Conservation (phyloP, 2,888 invertebrate species). For the Xanthorhoe spadicearia region DNA sequence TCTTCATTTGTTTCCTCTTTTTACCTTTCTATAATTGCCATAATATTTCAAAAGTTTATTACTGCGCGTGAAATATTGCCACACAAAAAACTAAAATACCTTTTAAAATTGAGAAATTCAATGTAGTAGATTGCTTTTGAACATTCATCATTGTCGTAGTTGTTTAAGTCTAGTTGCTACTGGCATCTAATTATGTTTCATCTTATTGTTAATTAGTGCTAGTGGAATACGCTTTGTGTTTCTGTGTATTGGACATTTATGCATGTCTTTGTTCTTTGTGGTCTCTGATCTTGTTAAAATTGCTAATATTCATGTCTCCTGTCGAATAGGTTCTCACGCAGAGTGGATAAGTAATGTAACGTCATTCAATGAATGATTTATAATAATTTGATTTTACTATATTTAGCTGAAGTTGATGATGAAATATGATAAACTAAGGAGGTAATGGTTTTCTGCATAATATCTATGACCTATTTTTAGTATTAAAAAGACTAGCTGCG, state of each 20-base stretch:
- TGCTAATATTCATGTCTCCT: no score
- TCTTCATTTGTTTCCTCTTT: constrained; percentile 67
- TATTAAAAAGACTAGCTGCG: no score
- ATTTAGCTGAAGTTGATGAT: no score
- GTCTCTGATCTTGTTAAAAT: not conserved
- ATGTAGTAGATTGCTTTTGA: constrained; percentile 32
- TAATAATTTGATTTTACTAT: no score
- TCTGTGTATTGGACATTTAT: constrained; percentile 17
- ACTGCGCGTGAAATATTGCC: constrained; percentile 65
- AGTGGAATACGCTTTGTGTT: constrained; percentile 16
- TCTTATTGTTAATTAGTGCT: constrained; percentile 25
- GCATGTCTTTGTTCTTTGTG: constrained; percentile 2
- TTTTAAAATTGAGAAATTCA: constrained; percentile 36
- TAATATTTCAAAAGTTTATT: constrained; percentile 72
- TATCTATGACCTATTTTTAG: no score
- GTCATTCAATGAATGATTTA: no score
- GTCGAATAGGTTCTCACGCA: no score
- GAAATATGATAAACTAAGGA: no score
- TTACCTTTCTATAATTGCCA: constrained; percentile 70
- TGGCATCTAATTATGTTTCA: constrained; percentile 30
- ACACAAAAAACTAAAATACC: constrained; percentile 37
- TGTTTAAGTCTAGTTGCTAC: constrained; percentile 27
- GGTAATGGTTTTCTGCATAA: no score
- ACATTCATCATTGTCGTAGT: constrained; percentile 35
- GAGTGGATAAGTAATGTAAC: no score